Evolutionary conservation across 2,113 vertebrate species (phyloP).

Genomic region (Rhodinocichla rosea): DNA sequence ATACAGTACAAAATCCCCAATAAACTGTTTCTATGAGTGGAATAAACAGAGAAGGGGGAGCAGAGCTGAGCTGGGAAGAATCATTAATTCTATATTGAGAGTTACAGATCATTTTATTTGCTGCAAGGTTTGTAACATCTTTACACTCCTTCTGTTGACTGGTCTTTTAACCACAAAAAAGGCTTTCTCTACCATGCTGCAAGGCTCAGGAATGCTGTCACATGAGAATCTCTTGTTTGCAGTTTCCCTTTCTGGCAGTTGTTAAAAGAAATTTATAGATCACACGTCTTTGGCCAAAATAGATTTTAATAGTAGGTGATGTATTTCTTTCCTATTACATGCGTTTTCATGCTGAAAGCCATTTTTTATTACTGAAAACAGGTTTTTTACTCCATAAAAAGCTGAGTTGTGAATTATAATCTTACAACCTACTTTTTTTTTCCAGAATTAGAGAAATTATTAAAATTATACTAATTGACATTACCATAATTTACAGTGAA

Average conservation of each 20-base stretch:
- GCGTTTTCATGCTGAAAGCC: neutral
- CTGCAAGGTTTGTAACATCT: neutral
- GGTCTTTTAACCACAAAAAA: neutral
- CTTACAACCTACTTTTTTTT: neutral
- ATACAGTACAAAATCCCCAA: neutral
- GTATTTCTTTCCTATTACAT: neutral
- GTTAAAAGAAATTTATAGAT: neutral
- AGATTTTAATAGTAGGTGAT: neutral
- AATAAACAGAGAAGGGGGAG: neutral
- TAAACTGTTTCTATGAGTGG: neutral
- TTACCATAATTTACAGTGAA: neutral
- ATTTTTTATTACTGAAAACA: neutral
- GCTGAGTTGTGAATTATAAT: neutral
- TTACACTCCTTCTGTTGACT: neutral
- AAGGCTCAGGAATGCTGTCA: neutral
- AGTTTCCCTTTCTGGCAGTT: neutral
- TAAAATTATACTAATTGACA: neutral
- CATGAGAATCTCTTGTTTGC: neutral
- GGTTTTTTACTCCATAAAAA: neutral
- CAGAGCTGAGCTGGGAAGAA: neutral
- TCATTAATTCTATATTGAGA: neutral
- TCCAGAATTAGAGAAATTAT: neutral
- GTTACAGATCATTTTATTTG: neutral
- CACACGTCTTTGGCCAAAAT: neutral
- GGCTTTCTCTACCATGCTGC: neutral